Evolutionary conservation across 2,888 invertebrate species (phyloP), one percentile per base, ranked within the genome.

Genomic region (Sphinx pinastri): DNA sequence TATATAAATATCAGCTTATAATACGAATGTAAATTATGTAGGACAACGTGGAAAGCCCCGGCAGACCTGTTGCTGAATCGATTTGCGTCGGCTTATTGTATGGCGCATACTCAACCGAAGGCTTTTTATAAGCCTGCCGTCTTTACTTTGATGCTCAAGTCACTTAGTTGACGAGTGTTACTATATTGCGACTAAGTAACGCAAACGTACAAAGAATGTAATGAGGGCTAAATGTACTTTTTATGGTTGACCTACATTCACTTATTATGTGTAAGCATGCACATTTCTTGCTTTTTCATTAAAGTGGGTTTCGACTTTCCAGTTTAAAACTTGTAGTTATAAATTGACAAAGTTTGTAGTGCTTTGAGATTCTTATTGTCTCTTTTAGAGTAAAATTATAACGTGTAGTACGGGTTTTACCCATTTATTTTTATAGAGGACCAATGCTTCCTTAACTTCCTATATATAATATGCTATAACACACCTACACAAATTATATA

Each of bases 31-130:
- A 31, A 49, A 49, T 19, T 49, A 19, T 49, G 63, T 49, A 49
- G 12, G 19, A 47, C 47, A 19, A 13, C 19, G 47, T 63, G 74
- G 73, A 78, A 79, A 80, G 80, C 81, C 81, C 81, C 75, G 80
- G 75, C 68, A 74, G 77, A 90, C 90, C 90, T 90, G 90, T 90
- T 89, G 90, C 90, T 88, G 82, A 80, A 90, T 90, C 90, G 90
- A 90, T 90, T 87, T 75, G 79, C 74, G 77, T 80, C 77, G 81
- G 80, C 83, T 84, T 82, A 83, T 81, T 81, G 80, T 78, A 52
- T 77, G 78, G 83, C 86, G 86, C 84, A 83, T 79, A 81, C 83
- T 82, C 83, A 72, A 77, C 72, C 73, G 76, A 72, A 73, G 72
- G 77, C 78, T 80, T 79, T 79, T 83, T 76, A 72, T 77, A 74